phyloP scores from a whole-genome alignment of 2,797 vertebrate genomes.

The Anomalospiza imberbis region DNA sequence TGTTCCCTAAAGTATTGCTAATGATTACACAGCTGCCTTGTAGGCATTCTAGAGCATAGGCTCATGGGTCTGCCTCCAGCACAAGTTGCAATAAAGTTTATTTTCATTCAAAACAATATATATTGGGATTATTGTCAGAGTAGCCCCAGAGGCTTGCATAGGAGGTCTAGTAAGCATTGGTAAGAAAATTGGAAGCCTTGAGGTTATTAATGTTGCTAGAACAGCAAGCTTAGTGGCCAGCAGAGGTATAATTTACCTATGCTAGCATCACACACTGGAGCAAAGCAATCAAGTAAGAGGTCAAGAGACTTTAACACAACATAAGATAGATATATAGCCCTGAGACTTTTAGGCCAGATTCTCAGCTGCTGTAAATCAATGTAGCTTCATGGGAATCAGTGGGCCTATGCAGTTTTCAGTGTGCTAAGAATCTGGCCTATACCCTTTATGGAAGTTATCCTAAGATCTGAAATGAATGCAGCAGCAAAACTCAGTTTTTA shows the following conservation, averaged over 20 bases:
- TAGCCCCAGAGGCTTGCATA: conserved; percentile 56
- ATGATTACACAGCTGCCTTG: conserved; percentile 74
- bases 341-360: conserved; percentile 32
- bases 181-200: conserved; percentile 69
- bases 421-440: conserved; percentile 22
- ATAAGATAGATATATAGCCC: conserved; percentile 46
- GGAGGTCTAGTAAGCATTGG: conserved; percentile 66
- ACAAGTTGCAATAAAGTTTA: conserved; percentile 70
- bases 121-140: conserved; percentile 71
- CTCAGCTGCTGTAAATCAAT: conserved; percentile 52
- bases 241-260: conserved; percentile 68
- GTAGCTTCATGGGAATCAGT: conserved; percentile 29
- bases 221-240: conserved; percentile 52
- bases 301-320: conserved; percentile 61
- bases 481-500: conserved; percentile 52
- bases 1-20: conserved; percentile 60
- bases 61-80: conserved; percentile 49
- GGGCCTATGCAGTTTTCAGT: conserved; percentile 16
- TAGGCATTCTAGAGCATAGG: conserved; percentile 58
- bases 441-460: conserved; percentile 34
- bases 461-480: conserved; percentile 36
- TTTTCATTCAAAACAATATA: conserved; percentile 74
- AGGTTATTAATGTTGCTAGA: conserved; percentile 67
- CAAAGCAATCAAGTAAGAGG: conserved; percentile 62
- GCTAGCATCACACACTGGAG: conserved; percentile 34